phyloP scores from a whole-genome alignment of 1,140 invertebrate genomes.

The Drosophila kanapiae region DNA sequence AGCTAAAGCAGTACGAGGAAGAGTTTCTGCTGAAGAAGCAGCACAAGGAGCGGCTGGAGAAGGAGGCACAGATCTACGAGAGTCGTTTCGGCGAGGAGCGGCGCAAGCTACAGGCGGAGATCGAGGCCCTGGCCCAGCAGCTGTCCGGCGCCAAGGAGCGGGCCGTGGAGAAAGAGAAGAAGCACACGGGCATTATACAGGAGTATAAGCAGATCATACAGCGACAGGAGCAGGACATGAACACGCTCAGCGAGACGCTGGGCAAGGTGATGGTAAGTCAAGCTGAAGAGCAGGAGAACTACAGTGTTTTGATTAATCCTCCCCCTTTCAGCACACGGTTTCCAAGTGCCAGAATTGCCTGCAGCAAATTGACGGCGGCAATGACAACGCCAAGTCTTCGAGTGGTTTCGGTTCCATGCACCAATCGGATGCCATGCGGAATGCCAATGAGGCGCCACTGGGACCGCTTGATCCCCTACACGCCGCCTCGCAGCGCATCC shows the following conservation, averaged over 20 bases:
- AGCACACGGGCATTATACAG: conserved; percentile 91
- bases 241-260: conserved; percentile 87
- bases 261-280: conserved; percentile 87
- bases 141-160: conserved; percentile 90
- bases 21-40: conserved; percentile 94
- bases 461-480: conserved; percentile 83
- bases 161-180: conserved; percentile 90
- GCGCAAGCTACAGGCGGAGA: conserved; percentile 91
- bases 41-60: conserved; percentile 92
- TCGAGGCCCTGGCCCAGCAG: conserved; percentile 93
- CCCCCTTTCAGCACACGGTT: conserved; percentile 86
- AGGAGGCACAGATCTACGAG: conserved; percentile 87
- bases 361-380: conserved; percentile 69
- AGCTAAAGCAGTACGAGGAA: conserved; percentile 97
- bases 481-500: conserved; percentile 88
- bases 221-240: conserved; percentile 94
- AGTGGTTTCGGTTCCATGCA: conserved; percentile 63
- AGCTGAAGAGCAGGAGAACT: neutral
- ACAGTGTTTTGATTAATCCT: neutral
- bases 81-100: conserved; percentile 91
- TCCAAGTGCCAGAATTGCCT: conserved; percentile 87
- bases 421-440: conserved; percentile 41
- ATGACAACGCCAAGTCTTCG: conserved; percentile 64
- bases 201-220: conserved; percentile 98
- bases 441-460: conserved; percentile 66